Conservation (phyloP, 1,140 invertebrate species). For the Caenorhabditis inopinata region DNA sequence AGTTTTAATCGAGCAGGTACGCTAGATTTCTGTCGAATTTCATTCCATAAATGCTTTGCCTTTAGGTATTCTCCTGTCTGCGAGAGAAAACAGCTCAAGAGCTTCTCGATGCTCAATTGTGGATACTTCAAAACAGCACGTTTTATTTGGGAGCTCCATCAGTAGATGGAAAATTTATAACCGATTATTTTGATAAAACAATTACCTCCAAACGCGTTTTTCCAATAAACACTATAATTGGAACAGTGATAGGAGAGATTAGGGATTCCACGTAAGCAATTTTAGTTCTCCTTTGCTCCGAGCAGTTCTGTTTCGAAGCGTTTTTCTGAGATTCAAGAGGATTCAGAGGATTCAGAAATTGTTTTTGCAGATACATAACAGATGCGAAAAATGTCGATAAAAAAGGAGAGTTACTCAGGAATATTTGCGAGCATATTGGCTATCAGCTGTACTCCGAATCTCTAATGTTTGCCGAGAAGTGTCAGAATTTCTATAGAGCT, state of each 20-base stretch:
- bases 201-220: not conserved
- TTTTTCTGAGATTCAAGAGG: too few species aligned
- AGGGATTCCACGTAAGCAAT: not conserved
- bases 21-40: not conserved
- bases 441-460: not conserved
- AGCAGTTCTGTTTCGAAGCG: too few species aligned
- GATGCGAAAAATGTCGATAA: not conserved
- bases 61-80: not conserved
- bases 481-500: not conserved
- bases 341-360: too few species aligned
- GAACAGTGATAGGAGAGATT: not conserved
- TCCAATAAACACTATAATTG: not conserved
- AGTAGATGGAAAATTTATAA: not conserved
- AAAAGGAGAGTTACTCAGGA: not conserved
- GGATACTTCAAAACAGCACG: not conserved
- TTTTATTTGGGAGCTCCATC: not conserved
- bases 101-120: not conserved
- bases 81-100: not conserved
- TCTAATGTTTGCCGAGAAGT: not conserved
- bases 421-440: not conserved
- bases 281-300: too few species aligned
- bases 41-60: not conserved
- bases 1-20: not conserved
- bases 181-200: not conserved
- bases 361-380: not conserved